Evolutionary conservation across 2,888 invertebrate species (phyloP).

Genomic region (Pachliopta kotzebuea): DNA sequence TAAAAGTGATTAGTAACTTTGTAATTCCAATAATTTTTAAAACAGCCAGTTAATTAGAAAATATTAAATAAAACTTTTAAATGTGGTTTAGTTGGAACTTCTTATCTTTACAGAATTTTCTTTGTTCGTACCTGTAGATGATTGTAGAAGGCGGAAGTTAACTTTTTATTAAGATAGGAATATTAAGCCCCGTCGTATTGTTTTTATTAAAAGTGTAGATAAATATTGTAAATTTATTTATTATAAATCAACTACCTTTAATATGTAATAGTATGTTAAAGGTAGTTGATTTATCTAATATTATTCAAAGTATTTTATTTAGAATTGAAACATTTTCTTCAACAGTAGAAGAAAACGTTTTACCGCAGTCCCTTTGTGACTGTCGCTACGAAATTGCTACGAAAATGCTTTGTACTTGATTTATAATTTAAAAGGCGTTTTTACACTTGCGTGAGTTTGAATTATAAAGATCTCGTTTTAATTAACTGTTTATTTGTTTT

Average conservation of each 20-base stretch:
- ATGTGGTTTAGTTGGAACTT: slow-evolving; percentile 6
- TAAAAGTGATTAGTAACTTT: no score
- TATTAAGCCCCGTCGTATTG: background rate
- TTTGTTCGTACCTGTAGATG: slow-evolving; percentile 12
- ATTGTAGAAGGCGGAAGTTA: slow-evolving; percentile 6
- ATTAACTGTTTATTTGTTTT: background rate
- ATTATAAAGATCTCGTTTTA: background rate
- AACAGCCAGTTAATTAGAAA: no score
- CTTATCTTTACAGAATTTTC: slow-evolving; percentile 19
- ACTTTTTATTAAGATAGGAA: slow-evolving; percentile 18
- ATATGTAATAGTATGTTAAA: no score
- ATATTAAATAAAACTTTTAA: background rate
- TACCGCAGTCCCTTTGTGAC: slow-evolving; percentile 20
- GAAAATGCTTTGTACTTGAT: slow-evolving; percentile 22
- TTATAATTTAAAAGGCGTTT: slow-evolving; percentile 22
- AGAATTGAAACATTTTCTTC: background rate
- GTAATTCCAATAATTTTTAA: no score
- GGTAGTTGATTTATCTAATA: no score
- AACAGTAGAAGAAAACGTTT: slow-evolving; percentile 20
- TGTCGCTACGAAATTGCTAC: slow-evolving; percentile 25
- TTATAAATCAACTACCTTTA: no score
- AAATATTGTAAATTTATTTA: no score
- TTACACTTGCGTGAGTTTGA: background rate
- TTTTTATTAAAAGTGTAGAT: no score
- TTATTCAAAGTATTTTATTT: no score